Evolutionary conservation across 2,797 vertebrate species (phyloP).

Genomic region (Ptychadena robeensis): DNA sequence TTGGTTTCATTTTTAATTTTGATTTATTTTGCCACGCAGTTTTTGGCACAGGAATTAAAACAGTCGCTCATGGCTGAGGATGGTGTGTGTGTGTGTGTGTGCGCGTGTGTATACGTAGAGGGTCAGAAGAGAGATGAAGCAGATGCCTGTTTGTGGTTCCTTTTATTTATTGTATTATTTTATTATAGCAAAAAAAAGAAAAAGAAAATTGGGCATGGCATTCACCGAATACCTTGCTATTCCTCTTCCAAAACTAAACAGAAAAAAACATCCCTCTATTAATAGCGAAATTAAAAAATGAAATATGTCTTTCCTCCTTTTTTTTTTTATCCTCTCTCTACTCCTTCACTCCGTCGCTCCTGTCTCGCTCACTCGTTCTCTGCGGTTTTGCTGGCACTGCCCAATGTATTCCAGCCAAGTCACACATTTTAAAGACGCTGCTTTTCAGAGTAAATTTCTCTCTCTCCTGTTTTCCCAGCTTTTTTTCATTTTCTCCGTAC

Average conservation of each 20-base stretch:
- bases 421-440: conserved; percentile 60
- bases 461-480: conserved; percentile 53
- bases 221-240: conserved; percentile 1
- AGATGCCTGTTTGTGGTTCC: conserved; percentile 45
- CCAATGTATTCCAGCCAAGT: conserved; percentile 55
- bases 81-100: neutral
- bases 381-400: conserved; percentile 59
- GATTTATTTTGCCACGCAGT: conserved; percentile 54
- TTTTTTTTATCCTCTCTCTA: neutral
- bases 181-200: too few relatives aligned
- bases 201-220: neutral
- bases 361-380: conserved; percentile 50
- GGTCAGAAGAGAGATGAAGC: conserved; percentile 8
- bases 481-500: conserved; percentile 41
- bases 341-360: conserved; percentile 34
- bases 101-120: neutral
- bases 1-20: conserved; percentile 59
- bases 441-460: conserved; percentile 53
- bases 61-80: conserved; percentile 45
- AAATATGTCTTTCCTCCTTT: conserved; percentile 31
- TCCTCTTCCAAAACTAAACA: conserved; percentile 17
- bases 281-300: conserved; percentile 30
- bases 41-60: conserved; percentile 53
- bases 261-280: conserved; percentile 4
- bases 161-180: neutral